Base-by-base conservation (phyloP, 1,140 invertebrate species). In the Aphelenchoides besseyi region DNA sequence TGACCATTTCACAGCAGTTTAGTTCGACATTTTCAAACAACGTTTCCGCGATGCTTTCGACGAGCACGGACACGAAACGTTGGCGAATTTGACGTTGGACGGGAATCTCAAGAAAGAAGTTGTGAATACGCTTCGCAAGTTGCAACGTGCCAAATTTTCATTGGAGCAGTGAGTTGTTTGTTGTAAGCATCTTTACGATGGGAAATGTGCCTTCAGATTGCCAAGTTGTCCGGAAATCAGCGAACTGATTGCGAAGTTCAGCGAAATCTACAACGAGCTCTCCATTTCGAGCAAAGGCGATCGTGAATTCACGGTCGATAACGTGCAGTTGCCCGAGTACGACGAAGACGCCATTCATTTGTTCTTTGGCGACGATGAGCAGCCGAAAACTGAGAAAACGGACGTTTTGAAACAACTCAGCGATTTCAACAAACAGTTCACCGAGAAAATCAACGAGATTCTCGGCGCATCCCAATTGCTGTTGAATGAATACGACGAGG, bases 1-100 rank as follows among this genome's bases (percentile, higher is more conserved):
- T n/a, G n/a, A n/a, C n/a, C 35, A 5, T 23, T 59, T 68, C 26
- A 67, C 61, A 36, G 30, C 33, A 8, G 5, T 66, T 68, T 71
- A 69, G 66, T 72, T 72, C 35, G 71, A 73, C 30, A 73, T 73
- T 18, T 73, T 73, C 69, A 73, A 73, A 55, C 53, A 73, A 29
- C 33, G 66, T 18, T 73, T 74, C 23, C 71, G 71, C 18, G 71
- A 73, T 18, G 71, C 71, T 33, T 72, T 73, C 52, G 71, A 73
- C 26, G 57, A 73, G 29, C 54, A 73, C 52, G 71, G 67, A 8
- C 66, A 72, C 30, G 71, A 73, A 29, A 55, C 16, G n/a, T 41
- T 71, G 16, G 69, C 69, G 0, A 71, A 62, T 57, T 37, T 73
- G 28, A 62, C 57, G 2, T 26, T 73, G 35, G 55, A 59, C 41